phyloP scores from a whole-genome alignment of 2,113 vertebrate species.

The Lamprotornis superbus region DNA sequence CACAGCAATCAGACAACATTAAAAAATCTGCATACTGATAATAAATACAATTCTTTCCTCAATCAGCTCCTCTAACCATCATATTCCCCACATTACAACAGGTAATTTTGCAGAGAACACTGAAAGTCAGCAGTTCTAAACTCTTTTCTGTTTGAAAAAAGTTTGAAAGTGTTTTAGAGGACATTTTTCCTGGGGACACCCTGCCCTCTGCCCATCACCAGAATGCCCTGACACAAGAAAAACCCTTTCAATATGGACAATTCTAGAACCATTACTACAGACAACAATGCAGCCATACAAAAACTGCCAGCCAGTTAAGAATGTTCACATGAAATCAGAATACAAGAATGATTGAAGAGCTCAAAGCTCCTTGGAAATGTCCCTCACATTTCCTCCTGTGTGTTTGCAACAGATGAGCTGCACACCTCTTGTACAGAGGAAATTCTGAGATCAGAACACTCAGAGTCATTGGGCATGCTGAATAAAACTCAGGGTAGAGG shows the following conservation, averaged over 20 bases:
- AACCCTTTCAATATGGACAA: neutral
- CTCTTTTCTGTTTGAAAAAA: neutral
- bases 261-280: rapidly evolving
- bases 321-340: neutral
- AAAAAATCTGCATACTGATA: neutral
- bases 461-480: rapidly evolving
- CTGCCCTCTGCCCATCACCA: neutral
- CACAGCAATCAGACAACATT: neutral
- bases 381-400: neutral
- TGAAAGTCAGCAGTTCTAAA: neutral
- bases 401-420: neutral
- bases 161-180: neutral
- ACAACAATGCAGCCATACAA: neutral
- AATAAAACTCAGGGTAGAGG: neutral
- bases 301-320: neutral
- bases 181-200: neutral
- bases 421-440: neutral
- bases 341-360: neutral
- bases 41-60: neutral
- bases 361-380: neutral
- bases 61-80: neutral
- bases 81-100: neutral
- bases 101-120: neutral
- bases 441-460: neutral
- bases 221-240: neutral